These are phyloP conservation scores for Melanotaenia duboulayi DNA, from an alignment of 2,113 vertebrate species.

Conservation along the genomic window DNA sequence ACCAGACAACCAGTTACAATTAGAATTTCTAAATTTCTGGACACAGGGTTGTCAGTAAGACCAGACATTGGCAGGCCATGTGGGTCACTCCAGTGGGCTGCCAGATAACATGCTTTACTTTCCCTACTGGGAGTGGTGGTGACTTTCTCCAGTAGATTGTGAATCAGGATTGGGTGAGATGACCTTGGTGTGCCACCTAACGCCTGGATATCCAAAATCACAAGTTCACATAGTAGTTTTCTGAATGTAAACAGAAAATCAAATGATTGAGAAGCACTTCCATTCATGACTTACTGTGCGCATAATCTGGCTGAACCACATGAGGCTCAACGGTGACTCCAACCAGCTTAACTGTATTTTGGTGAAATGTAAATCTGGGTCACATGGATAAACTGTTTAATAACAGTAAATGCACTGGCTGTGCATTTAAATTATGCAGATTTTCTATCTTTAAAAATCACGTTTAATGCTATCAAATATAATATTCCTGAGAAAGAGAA, in stretches of 20 bases:
- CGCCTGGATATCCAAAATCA: constrained; percentile 14
- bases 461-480: constrained; percentile 1
- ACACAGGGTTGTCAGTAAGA: not conserved
- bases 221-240: constrained; percentile 1
- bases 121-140: constrained; percentile 34
- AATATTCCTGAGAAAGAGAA: not conserved
- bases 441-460: constrained; percentile 11
- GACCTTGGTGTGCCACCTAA: constrained; percentile 38
- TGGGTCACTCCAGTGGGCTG: not conserved
- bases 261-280: not conserved
- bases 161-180: constrained; percentile 20
- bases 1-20: not conserved
- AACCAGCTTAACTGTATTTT: constrained; percentile 17
- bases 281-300: not conserved
- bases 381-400: constrained; percentile 22
- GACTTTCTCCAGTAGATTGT: constrained; percentile 17
- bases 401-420: constrained; percentile 14
- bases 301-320: not conserved
- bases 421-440: constrained; percentile 5
- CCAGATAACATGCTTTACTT: constrained; percentile 49
- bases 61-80: not conserved
- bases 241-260: constrained; percentile 28
- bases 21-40: not conserved
- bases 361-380: constrained; percentile 29
- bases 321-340: not conserved